phyloP scores from a whole-genome alignment of 2,797 vertebrate genomes.

The Hapalemur alaotrensis region DNA sequence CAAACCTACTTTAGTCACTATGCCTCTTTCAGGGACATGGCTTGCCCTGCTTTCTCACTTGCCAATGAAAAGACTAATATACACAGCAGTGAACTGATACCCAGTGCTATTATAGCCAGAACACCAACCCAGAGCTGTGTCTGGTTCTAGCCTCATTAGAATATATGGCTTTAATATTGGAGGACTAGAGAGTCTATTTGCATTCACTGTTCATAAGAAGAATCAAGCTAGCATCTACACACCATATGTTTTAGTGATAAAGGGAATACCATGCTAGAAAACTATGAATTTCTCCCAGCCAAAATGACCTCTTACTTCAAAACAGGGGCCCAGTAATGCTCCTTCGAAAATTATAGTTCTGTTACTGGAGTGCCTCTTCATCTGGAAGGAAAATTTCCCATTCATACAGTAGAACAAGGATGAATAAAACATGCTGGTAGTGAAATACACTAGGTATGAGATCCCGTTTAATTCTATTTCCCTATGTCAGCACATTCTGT shows the following conservation, averaged over 20 bases:
- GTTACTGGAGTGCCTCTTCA: constrained; percentile 52
- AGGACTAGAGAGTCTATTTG: background rate
- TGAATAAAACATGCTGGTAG: constrained; percentile 61
- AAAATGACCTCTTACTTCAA: constrained; percentile 56
- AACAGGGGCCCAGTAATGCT: constrained; percentile 40
- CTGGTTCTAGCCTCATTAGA: background rate
- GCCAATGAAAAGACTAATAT: background rate
- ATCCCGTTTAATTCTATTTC: constrained; percentile 40
- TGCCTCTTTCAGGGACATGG: background rate
- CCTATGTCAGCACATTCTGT: constrained; percentile 53
- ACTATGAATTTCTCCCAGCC: constrained; percentile 40
- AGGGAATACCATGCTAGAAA: background rate
- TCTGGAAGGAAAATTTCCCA: constrained; percentile 62
- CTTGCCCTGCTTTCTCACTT: background rate
- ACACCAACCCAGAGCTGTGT: background rate
- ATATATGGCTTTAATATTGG: background rate
- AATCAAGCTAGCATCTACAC: background rate
- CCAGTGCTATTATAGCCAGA: background rate
- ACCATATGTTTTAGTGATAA: constrained; percentile 22
- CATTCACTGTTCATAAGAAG: background rate
- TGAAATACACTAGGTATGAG: constrained; percentile 40
- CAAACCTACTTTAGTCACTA: background rate
- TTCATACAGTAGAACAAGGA: background rate
- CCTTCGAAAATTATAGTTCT: constrained; percentile 56
- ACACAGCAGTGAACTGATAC: background rate